Evolutionary conservation across 2,113 vertebrate genomes (phyloP), one percentile per base, ranked within the genome.

Genomic region (Genyomyrus donnyi): DNA sequence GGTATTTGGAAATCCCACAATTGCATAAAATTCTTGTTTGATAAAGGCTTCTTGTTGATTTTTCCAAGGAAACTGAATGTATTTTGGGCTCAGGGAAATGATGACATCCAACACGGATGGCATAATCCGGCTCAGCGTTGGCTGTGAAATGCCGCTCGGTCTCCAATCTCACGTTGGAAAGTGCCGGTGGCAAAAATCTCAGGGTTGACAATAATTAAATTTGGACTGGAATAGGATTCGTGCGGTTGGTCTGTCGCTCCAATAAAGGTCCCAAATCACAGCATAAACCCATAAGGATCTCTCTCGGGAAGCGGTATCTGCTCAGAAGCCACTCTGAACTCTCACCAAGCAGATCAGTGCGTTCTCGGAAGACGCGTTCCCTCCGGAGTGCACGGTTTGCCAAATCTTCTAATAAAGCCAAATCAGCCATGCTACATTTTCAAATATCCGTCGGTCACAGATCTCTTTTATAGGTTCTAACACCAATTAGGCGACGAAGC

Each of bases 311-410:
- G 46, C 46, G 24, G 84, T 86, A 86, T 49, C 15, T 86, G 24
- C 19, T 86, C 84, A 86, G 84, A 86, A 50, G 46, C 42, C 84
- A 86, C 46, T 86, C 45, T 85, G 84, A 46, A 49, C 84, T 86
- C 84, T 86, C 84, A 48, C 24, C 45, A 86, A 86, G 48, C 84
- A 24, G 84, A 86, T 24, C 74, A 80, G 74, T 15, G 74, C 74
- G 35, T 35, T 80, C 74, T 80, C 35, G 35, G 35, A 35, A 86
- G 48, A 86, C 48, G 7, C 46, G 24, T 27, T 86, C 50, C 50
- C 50, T 17, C 50, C 3, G 3, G 13, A 52, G 50, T 1, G 50
- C 50, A 4, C 50, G 50, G 50, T 52, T 52, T 52, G 13, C 50
- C 11, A 50, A 50, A 13, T 50, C 49, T 50, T 50, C 11, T 50